Evolutionary conservation across 2,113 vertebrate genomes (phyloP), one percentile per base, ranked within the genome.

Genomic region (Pyrgilauda ruficollis): DNA sequence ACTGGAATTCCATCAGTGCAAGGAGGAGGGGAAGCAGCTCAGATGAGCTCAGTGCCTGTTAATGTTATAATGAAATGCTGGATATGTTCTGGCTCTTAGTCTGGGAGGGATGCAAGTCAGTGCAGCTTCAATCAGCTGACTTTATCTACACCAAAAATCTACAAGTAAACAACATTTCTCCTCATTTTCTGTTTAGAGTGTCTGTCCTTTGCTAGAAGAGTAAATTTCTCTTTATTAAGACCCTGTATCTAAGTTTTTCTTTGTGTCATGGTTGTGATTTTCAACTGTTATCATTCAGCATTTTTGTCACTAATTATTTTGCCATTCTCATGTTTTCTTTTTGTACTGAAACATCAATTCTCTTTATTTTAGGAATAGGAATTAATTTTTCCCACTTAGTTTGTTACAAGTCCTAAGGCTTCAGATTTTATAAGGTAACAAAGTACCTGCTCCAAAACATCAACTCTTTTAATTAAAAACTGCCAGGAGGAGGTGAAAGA

Each of bases 401-500:
- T 89, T 74, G 10, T 75, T 81, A 55, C 10, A 61, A 50, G 68
- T 90, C 61, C 43, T 94, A n/a, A 62, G 59, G 41, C 80, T 95
- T 82, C 52, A 50, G 47, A 52, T 66, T 73, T 77, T 75, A 35
- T 46, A 88, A 76, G 35, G 43, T 72, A 87, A 35, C n/a, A 62
- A 86, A 95, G 26, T 26, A 37, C 52, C 33, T n/a, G 2, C 46
- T 94, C 62, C 73, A 91, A 96, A 94, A 84, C 37, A 58, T 68
- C 1, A 9, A 33, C 49, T n/a, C 39, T 85, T 66, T 89, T 96
- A 96, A 95, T 95, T 94, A 89, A 95, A 91, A 80, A 68, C 53
- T 97, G 31, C 62, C 67, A 22, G 27, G 44, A 56, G 62, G 49
- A 95, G 24, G 33, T 70, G 88, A 93, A 91, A 70, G 44, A 94